These are phyloP conservation scores for Diachasma alloeum DNA, from an alignment of 1,140 invertebrate genomes.

Conservation along the genomic window DNA sequence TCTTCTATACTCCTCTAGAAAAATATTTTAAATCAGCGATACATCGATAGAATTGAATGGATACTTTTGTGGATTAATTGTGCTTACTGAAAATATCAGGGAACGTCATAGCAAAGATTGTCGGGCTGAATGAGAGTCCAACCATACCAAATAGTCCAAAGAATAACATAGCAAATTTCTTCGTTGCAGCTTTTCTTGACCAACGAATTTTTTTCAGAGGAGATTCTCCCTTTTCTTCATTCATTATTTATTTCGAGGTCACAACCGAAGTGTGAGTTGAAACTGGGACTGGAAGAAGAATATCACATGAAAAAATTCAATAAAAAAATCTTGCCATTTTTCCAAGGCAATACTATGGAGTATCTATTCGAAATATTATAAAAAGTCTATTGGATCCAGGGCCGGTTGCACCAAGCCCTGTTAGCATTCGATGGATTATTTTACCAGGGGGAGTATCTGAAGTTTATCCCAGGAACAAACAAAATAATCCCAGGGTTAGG, in stretches of 20 bases:
- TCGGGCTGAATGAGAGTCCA: background rate
- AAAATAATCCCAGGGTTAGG: too few species aligned
- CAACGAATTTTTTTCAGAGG: background rate
- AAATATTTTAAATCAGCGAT: background rate
- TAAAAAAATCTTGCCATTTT: too few species aligned
- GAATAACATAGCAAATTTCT: background rate
- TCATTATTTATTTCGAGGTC: background rate
- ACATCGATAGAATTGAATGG: background rate
- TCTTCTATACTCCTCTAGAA: conserved; percentile 6
- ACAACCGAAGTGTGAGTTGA: too few species aligned
- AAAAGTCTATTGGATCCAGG: too few species aligned
- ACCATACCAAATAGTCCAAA: conserved; percentile 44
- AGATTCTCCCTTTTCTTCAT: background rate
- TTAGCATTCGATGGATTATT: too few species aligned
- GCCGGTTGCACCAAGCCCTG: too few species aligned
- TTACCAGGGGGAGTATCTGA: too few species aligned
- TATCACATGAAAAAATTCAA: too few species aligned
- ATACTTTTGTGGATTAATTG: background rate
- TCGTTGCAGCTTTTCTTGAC: background rate
- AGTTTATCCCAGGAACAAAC: too few species aligned
- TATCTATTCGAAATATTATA: too few species aligned
- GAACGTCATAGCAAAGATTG: conserved; percentile 60
- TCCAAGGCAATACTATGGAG: too few species aligned
- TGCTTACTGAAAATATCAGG: conserved; percentile 42
- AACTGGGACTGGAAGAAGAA: too few species aligned